Evolutionary conservation across 2,113 vertebrate species (phyloP).

Genomic region (Ceratotherium simum): DNA sequence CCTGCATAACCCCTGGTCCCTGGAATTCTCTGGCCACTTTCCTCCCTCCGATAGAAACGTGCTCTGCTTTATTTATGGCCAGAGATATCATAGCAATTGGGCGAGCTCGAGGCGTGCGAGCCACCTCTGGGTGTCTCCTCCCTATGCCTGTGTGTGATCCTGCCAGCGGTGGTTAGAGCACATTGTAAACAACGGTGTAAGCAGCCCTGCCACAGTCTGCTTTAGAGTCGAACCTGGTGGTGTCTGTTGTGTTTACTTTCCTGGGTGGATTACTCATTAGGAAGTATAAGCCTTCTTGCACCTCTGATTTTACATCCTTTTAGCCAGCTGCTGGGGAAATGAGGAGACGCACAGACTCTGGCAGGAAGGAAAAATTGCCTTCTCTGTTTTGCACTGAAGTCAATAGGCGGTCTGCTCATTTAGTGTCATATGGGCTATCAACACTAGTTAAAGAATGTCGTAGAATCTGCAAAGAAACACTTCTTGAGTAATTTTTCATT

Average conservation of each 20-base stretch:
- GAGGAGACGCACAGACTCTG: constrained; percentile 56
- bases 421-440: constrained; percentile 59
- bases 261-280: constrained; percentile 74
- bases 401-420: constrained; percentile 70
- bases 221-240: constrained; percentile 30
- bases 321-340: constrained; percentile 79
- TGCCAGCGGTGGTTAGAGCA: constrained; percentile 76
- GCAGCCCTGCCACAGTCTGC: constrained; percentile 52
- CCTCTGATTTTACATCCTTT: constrained; percentile 71
- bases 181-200: constrained; percentile 72
- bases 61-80: constrained; percentile 40
- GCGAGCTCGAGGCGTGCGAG: constrained; percentile 24
- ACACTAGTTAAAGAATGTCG: constrained; percentile 65
- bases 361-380: constrained; percentile 74
- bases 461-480: neutral
- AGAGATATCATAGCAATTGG: constrained; percentile 9
- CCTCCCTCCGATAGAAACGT: neutral
- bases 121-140: constrained; percentile 64
- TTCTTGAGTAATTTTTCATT: constrained; percentile 50
- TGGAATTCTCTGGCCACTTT: constrained; percentile 43
- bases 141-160: constrained; percentile 9
- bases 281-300: constrained; percentile 69
- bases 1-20: neutral
- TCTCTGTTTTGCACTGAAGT: constrained; percentile 76
- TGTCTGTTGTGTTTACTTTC: constrained; percentile 79